Evolutionary conservation across 2,113 vertebrate species (phyloP), one percentile per base, ranked within the genome.

Genomic region (Campylomormyrus numenius): DNA sequence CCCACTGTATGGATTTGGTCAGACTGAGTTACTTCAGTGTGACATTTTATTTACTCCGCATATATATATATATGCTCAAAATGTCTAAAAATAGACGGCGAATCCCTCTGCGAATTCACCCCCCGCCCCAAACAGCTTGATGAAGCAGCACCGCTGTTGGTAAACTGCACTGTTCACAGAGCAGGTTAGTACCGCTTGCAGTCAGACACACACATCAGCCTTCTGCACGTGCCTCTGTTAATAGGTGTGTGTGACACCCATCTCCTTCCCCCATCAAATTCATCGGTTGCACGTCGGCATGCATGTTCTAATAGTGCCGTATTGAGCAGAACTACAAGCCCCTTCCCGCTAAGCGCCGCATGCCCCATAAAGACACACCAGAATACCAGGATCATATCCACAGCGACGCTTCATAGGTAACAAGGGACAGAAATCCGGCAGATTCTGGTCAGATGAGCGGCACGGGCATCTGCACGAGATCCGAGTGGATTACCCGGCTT

Each of bases 81-180:
- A 27, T 66, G 62, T 66, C 70, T 77, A 77, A 77, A 77, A 77
- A 77, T 77, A 89, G 88, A 31, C n/a, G 3, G 62, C 42, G 4
- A 88, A 62, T 88, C 19, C 24, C 87, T 5, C 31, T 77, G 70
- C 3, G 70, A 35, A 6, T 77, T 17, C 49, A 13, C 46, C 46
- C 46, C 46, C 88, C n/a, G 24, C 15, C 66, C 88, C 48, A 17
- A 48, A 74, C 88, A 13, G 6, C 66, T 89, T 52, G 27, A 83
- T 83, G 88, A 84, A 39, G 88, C 88, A 70, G 46, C 13, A 49
- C 88, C 31, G 70, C 88, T 48, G 88, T 77, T 15, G 19, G 35
- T 45, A 89, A 89, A 39, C 52, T 35, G 8, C 74, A 42, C 27
- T 19, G 35, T 53, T 74, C 46, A 42, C 48, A 56, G 13, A n/a